Base-by-base conservation (phyloP, 2,797 vertebrate genomes). In the Lacerta viridis region DNA sequence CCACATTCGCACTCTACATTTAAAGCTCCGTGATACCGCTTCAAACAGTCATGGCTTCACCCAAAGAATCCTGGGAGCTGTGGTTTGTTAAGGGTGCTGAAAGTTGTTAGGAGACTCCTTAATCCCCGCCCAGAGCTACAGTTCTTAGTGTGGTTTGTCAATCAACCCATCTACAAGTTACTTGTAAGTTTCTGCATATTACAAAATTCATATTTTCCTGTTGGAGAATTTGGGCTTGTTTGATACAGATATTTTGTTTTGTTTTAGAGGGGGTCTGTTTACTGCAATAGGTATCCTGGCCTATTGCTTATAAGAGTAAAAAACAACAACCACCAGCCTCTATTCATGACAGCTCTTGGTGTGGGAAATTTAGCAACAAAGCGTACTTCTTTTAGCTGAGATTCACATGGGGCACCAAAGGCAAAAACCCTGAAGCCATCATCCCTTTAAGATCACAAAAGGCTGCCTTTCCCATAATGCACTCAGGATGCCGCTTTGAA, bases 381-480 rank as follows among this genome's bases (percentile, higher is more conserved):
- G 13, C 7, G 13, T 3, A 20, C 33, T 5, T 74, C 3, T 55
- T 77, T 78, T 69, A 78, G 59, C 17, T 20, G 23, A 15, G 55
- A 66, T 50, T 55, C n/a, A 17, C 18, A 5, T 33, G 59, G 33
- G 33, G 15, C 36, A 43, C n/a, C 27, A 81, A 17, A 64, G 36
- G 69, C 66, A 64, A 72, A 87, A 87, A 43, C 55, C 50, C 50
- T 46, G 55, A 33, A 75, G 79, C 55, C 55, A 64, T 61, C 29
- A 2, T 25, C 90, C 59, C 43, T 85, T 75, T 80, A 33, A 50
- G 80, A 72, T 66, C 41, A 59, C 66, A 77, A 80, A 66, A n/a
- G 5, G 36, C 7, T 80, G 59, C 6, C 4, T 5, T 29, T 87
- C 69, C 46, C 83, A 68, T 20, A 66, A 9, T 20, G 9, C n/a